These are phyloP conservation scores for Drosophila monieri DNA, from an alignment of 2,888 invertebrate genomes.

Conservation along the genomic window DNA sequence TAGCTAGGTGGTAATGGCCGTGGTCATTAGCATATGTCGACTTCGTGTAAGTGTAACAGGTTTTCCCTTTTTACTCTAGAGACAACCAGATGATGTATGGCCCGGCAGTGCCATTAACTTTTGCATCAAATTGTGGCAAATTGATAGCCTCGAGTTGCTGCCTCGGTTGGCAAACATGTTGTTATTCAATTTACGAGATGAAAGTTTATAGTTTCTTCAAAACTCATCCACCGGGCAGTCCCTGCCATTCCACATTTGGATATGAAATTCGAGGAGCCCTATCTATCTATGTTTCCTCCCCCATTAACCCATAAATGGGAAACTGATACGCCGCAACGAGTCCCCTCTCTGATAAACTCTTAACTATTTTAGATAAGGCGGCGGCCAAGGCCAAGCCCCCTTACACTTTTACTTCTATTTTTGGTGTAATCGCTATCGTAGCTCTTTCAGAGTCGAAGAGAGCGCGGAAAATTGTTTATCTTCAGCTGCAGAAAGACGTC, in stretches of 20 bases:
- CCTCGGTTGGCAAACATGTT: neutral
- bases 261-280: conserved; percentile 44
- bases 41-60: conserved; percentile 13
- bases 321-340: conserved; percentile 55
- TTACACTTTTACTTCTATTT: conserved; percentile 26
- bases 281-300: conserved; percentile 2
- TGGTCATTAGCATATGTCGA: conserved; percentile 27
- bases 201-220: neutral
- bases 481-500: conserved; percentile 6
- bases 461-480: conserved; percentile 34
- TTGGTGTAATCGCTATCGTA: conserved; percentile 3
- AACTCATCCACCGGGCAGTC: conserved; percentile 1
- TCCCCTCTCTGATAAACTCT: conserved; percentile 20
- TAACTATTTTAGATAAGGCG: conserved; percentile 53
- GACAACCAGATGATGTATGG: conserved; percentile 3
- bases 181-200: neutral
- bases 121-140: neutral
- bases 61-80: neutral
- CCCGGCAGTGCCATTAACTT: neutral
- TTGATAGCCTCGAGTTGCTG: neutral
- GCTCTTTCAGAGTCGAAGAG: conserved; percentile 24
- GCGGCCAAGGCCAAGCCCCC: conserved; percentile 26
- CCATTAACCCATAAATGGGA: conserved; percentile 27
- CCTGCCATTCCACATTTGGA: conserved; percentile 12
- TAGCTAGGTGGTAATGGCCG: conserved; percentile 13